Evolutionary conservation across 1,140 invertebrate genomes (phyloP), one percentile per base, ranked within the genome.

Genomic region (Zaprionus tsacasi): DNA sequence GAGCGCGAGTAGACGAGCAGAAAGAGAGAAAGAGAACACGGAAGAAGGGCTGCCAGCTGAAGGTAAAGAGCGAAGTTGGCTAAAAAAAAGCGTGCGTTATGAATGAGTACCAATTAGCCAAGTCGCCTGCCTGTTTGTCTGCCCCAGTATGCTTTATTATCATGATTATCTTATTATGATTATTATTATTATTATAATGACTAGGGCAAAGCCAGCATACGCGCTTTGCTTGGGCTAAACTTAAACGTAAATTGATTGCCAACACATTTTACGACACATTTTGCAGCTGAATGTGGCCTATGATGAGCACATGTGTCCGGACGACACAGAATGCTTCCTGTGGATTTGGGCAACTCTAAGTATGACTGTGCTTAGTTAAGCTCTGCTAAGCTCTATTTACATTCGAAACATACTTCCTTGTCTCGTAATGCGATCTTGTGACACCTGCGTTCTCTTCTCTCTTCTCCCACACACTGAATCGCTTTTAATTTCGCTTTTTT

Each of bases 61-160:
- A 17, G 48, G 10, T 4, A 15, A 21, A 63, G 59, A 58, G 71
- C 36, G 43, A 58, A 43, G 15, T n/a, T 35, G 1, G 11, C 25
- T 55, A 6, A 64, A 71, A 30, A 30, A 30, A 15, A 64, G 71
- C 36, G 4, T 35, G 45, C 38, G 36, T 75, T 82, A 82, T 86
- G 79, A 86, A 86, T 86, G 82, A 87, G 86, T 57, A 55, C 57
- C 68, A 82, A 86, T 88, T 88, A 88, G 72, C 69, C 55, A 77
- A 68, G 55, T 54, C 66, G 59, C 40, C 71, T 57, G 36, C 35
- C 57, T 25, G 45, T 48, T 17, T 17, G 45, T 11, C 45, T 59
- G 10, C 15, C 25, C 64, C 30, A 30, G 67, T 59, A 61, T 57
- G 57, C 60, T 88, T 74, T 79, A 82, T 73, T 82, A 87, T 72